Evolutionary conservation across 2,888 invertebrate species (phyloP), one percentile per base, ranked within the genome.

Genomic region (Drosophila seclusa): DNA sequence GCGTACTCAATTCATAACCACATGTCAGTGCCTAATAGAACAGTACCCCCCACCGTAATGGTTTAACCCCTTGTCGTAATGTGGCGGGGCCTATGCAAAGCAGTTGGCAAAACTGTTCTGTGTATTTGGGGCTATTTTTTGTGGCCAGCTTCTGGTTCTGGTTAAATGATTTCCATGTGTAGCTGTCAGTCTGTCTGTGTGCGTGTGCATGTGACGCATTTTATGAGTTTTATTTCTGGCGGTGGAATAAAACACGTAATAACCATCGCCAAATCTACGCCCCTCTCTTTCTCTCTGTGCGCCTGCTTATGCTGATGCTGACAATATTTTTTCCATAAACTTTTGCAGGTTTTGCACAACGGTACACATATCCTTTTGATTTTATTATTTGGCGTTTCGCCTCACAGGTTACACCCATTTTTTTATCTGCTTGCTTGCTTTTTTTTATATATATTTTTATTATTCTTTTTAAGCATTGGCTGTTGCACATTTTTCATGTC

Each of bases 401-500:
- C 52, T 32, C 48, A 54, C 49, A 53, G 16, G 34, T 24, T 48
- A 49, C 59, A 59, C 36, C 29, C 31, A 58, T 64, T 34, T 61
- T 13, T 64, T 55, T 48, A 38, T 21, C 21, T 68, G 10, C 7
- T n/a, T 31, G 11, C 16, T 13, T 11, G 21, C 11, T 59, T 31
- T 49, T 29, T 27, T 57, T 62, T 31, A 53, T 34, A 32, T 48
- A 5, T 58, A 32, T 54, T 65, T 53, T 42, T 32, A 24, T 61
- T 48, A 40, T 27, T 29, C 18, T 40, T 59, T 53, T 63, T 13
- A 36, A 42, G 48, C 42, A 54, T 27, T 50, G 54, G 52, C 68
- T 80, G 57, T 68, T 88, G 84, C 87, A 90, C 89, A 87, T 87
- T 90, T 90, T 90, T 87, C 87, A 90, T 87, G 90, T 87, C 90